Base-by-base conservation (phyloP, 2,888 invertebrate species). In the Lamproptera curius region DNA sequence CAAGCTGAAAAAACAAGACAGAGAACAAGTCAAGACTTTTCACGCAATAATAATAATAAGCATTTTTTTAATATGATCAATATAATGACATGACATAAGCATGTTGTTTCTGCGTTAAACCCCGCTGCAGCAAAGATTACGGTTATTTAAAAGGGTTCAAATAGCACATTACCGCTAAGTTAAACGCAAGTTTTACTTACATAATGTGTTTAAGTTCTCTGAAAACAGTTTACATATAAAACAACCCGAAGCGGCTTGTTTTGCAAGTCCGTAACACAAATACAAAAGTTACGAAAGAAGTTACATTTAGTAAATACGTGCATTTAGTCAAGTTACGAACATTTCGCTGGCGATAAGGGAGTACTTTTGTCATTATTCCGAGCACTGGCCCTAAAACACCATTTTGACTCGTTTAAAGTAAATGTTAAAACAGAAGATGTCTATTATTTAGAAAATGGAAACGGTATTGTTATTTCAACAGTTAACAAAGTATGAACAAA, bases 151-250 rank as follows among this genome's bases (percentile, higher is more conserved):
- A 20, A 14, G 13, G 20, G 17, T 31, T 16, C 8, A 15, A 16
- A 9, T 15, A 5, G 20, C 16, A 26, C 26, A 17, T 26, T 13
- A 17, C 2, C 9, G 1, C 11, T 10, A 48, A 20, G 43, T 17
- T 35, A 20, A 39, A 31, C 36, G 15, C 31, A 34, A 49, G 40
- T 40, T 44, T 5, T n/a, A 35, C 31, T 35, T 35, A 16, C 38
- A 34, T 42, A 39, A 48, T 44, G 44, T 44, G 40, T 44, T 49
- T 40, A 49, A 44, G 40, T 49, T 49, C 11, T 11, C 20, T 36
- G 43, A 26, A 35, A 40, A 49, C 39, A 40, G 44, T 49, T 44
- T 40, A 44, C 39, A 35, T 31, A 43, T 31, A 49, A 31, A 49
- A 49, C 40, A 44, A 49, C 28, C 39, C 11, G 48, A 14, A 36